Evolutionary conservation across 2,113 vertebrate species (phyloP), one percentile per base, ranked within the genome.

Genomic region (Coracopsis vasa): DNA sequence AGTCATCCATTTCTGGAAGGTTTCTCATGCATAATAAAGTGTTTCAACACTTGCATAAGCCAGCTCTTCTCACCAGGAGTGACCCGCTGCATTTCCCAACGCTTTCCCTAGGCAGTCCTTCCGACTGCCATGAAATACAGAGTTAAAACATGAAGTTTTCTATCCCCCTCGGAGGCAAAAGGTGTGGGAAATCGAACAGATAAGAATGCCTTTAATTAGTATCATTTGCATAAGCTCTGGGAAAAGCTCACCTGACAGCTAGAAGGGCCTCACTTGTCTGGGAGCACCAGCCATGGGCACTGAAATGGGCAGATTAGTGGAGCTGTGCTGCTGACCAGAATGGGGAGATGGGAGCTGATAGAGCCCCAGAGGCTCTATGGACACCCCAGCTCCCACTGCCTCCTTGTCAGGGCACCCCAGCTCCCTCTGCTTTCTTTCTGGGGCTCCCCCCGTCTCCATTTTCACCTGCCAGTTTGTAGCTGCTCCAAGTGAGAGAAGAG

Each of bases 171-270:
- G 31, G 78, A 87, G 95, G 94, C 94, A 97, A 94, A 97, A 97
- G 95, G 95, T 96, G 95, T 97, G 96, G 96, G 95, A 96, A 97
- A 96, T 93, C 4, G 60, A 96, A 95, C 84, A 96, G 94, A 97
- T 94, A 96, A 97, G 95, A 93, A 96, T 95, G 83, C 45, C 77
- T 97, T 97, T 95, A 97, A 96, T 96, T 95, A 96, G 97, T 71
- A 92, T 85, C 78, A 96, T 96, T 96, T 95, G 92, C 96, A 96
- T 96, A 92, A 96, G 82, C 92, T 69, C 96, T 95, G 95, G 96
- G 95, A 97, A 96, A 92, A 35, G 83, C 93, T 97, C 95, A 95
- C 77, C 96, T 95, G 96, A 95, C 87, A 90, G 94, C 74, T 84
- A 90, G 51, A 93, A 95, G 88, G 80, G 90, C 93, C 62, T 84